Conservation (phyloP, 1,140 invertebrate genomes). For the Gonatopus flavifemur region DNA sequence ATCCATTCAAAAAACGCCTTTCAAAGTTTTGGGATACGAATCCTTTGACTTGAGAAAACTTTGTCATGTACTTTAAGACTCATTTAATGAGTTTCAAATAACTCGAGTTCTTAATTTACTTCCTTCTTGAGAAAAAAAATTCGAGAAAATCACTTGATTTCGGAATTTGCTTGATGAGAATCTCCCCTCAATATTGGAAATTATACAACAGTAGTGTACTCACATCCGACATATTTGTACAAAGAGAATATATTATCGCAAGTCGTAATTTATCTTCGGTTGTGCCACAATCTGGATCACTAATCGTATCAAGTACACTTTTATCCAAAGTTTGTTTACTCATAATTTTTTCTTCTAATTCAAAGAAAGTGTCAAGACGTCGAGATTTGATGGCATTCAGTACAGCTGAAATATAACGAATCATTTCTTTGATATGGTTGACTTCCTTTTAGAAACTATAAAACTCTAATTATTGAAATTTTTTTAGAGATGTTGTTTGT, state of each 20-base stretch:
- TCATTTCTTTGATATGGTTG: neutral
- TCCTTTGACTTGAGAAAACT: too few species aligned
- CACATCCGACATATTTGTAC: constrained; percentile 76
- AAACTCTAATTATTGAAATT: constrained; percentile 10
- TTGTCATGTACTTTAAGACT: too few species aligned
- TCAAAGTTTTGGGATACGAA: too few species aligned
- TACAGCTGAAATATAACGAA: constrained; percentile 63
- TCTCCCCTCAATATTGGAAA: too few species aligned
- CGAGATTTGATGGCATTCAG: constrained; percentile 89
- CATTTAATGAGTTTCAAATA: too few species aligned
- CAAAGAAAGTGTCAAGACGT: constrained; percentile 94
- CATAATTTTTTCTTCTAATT: constrained; percentile 98
- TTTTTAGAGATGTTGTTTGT: neutral
- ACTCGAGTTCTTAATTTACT: too few species aligned
- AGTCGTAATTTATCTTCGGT: constrained; percentile 92
- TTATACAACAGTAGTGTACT: too few species aligned
- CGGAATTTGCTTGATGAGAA: too few species aligned
- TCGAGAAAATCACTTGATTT: too few species aligned
- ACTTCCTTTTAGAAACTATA: too few species aligned
- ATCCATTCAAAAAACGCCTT: too few species aligned
- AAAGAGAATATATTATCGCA: constrained; percentile 94
- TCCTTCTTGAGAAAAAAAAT: too few species aligned
- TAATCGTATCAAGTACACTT: constrained; percentile 76
- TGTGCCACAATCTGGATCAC: constrained; percentile 84
- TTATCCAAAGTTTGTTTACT: constrained; percentile 76